phyloP scores from a whole-genome alignment of 2,888 invertebrate genomes.

The Dolichomitus sp. region DNA sequence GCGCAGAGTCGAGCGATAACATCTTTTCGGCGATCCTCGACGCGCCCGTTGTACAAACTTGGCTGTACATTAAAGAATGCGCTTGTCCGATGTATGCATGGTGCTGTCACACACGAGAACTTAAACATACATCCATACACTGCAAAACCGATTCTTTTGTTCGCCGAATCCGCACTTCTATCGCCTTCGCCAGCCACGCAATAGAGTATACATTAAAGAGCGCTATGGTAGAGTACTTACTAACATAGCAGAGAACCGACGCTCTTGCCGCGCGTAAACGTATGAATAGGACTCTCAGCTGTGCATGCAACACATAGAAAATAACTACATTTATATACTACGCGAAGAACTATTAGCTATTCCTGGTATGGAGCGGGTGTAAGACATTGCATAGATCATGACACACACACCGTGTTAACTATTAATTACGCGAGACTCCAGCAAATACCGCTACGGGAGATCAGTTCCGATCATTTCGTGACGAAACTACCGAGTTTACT shows the following conservation, averaged over 20 bases:
- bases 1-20: constrained; percentile 48
- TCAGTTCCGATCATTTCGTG: background rate
- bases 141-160: constrained; percentile 52
- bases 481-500: background rate
- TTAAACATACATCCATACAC: constrained; percentile 15
- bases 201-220: too few species aligned
- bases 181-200: constrained; percentile 12
- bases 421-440: background rate
- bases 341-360: background rate
- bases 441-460: constrained; percentile 4
- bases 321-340: background rate
- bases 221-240: background rate
- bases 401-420: background rate
- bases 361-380: background rate
- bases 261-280: constrained; percentile 27
- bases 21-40: constrained; percentile 49
- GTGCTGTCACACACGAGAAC: constrained; percentile 1
- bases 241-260: background rate
- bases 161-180: constrained; percentile 43
- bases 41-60: background rate
- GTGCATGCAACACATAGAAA: constrained; percentile 10
- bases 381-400: constrained; percentile 6
- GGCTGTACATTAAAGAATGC: constrained; percentile 25
- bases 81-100: constrained; percentile 2
- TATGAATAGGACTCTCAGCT: constrained; percentile 20